phyloP scores from a whole-genome alignment of 2,113 vertebrate genomes.

The Tauraco erythrolophus region DNA sequence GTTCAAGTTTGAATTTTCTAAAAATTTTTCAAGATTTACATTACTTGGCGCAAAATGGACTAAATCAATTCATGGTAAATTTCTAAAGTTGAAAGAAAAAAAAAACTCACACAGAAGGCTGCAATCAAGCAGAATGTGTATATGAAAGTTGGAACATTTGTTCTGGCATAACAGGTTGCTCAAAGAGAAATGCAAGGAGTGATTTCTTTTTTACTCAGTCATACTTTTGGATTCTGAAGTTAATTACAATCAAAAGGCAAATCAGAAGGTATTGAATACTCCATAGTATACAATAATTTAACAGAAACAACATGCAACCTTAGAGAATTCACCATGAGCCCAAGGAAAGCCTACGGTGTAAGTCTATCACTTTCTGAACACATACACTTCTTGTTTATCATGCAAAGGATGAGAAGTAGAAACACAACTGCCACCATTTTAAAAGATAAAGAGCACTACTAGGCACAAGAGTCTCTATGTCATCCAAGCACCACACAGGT shows the following conservation, averaged over 20 bases:
- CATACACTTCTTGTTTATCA: not conserved
- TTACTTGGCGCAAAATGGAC: not conserved
- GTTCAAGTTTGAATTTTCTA: not conserved
- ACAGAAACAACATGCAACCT: not conserved
- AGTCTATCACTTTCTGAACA: not conserved
- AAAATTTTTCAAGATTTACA: not conserved
- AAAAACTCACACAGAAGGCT: not conserved
- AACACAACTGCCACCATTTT: not conserved
- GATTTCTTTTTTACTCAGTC: not conserved
- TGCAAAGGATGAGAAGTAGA: not conserved
- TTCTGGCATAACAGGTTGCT: slow-evolving; percentile 1
- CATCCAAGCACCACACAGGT: not conserved
- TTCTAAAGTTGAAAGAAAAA: not conserved
- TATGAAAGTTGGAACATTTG: slow-evolving; percentile 7
- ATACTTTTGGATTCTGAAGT: not conserved
- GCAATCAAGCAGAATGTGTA: not conserved
- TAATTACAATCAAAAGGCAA: slow-evolving; percentile 36
- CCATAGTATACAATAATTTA: not conserved
- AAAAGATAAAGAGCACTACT: not conserved
- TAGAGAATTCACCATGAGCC: not conserved
- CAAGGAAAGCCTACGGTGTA: not conserved
- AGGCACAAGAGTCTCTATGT: not conserved
- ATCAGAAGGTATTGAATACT: slow-evolving; percentile 6
- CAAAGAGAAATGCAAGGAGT: not conserved
- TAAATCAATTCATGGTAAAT: not conserved